A percentile compares a stretch with the other conserved stretches of the same genome.
Evolutionary conservation across 2,113 vertebrate genomes (phyloP).

Genomic region (Chloebia gouldiae): DNA sequence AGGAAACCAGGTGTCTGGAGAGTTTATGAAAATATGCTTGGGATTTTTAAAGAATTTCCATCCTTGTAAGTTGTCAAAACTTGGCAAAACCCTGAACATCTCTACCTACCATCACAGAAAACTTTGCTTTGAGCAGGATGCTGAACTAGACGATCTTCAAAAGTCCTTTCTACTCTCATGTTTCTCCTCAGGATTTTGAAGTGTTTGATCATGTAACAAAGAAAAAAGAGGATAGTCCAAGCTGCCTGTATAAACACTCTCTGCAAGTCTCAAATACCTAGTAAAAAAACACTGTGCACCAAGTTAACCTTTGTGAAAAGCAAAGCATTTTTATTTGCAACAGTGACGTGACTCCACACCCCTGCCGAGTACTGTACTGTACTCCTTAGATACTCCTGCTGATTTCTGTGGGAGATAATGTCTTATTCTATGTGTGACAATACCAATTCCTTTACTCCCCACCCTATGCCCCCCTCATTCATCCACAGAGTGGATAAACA

Average conservation of each 20-base stretch:
- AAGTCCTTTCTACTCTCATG: neutral
- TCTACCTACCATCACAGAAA: neutral
- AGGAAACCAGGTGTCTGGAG: neutral
- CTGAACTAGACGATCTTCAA: neutral
- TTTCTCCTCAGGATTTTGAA: neutral
- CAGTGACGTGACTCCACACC: neutral
- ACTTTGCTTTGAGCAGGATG: neutral
- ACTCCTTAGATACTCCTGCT: neutral
- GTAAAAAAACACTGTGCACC: neutral
- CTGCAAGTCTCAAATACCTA: neutral
- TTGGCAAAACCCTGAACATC: neutral
- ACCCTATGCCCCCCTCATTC: neutral
- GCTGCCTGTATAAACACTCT: neutral
- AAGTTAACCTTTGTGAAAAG: neutral
- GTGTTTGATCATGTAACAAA: neutral
- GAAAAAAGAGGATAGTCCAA: neutral
- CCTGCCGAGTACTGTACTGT: neutral
- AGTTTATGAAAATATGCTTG: neutral
- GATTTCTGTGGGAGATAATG: conserved; percentile 16
- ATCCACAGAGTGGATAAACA: neutral
- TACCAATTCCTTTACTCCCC: neutral
- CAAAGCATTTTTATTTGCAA: conserved; percentile 4
- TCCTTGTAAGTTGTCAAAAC: neutral
- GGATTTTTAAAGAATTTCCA: neutral
- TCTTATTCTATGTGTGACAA: neutral